Conservation (phyloP, 2,888 invertebrate genomes). For the Acleris laterana region DNA sequence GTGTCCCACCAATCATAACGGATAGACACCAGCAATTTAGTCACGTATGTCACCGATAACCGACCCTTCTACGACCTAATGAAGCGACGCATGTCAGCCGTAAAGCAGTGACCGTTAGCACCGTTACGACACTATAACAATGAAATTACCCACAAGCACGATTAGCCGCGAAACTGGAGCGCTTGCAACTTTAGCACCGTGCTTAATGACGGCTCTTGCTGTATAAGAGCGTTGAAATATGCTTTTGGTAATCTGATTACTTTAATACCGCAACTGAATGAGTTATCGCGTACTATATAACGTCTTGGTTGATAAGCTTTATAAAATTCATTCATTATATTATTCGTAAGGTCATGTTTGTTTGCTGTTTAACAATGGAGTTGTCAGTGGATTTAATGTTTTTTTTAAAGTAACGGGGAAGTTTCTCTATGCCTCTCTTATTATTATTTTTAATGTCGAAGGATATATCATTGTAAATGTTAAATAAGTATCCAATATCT, state of each 20-base stretch:
- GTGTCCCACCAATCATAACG: too few species aligned
- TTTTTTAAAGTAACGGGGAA: too few species aligned
- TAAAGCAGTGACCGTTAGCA: slow-evolving; percentile 34
- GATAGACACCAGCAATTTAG: background rate
- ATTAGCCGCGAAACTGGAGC: slow-evolving; percentile 34
- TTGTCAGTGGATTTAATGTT: too few species aligned
- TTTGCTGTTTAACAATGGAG: too few species aligned
- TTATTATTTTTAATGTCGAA: too few species aligned
- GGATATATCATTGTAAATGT: too few species aligned
- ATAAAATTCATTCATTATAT: too few species aligned
- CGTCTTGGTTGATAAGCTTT: too few species aligned
- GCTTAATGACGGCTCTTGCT: slow-evolving; percentile 21
- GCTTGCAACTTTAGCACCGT: slow-evolving; percentile 27
- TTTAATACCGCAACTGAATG: background rate
- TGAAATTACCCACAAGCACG: slow-evolving; percentile 34
- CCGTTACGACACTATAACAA: slow-evolving; percentile 40
- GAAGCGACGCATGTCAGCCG: slow-evolving; percentile 24
- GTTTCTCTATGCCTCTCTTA: too few species aligned
- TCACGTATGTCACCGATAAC: slow-evolving; percentile 1
- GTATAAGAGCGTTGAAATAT: slow-evolving; percentile 9
- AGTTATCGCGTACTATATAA: background rate
- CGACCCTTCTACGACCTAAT: slow-evolving; percentile 14
- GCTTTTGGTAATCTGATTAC: slow-evolving; percentile 17
- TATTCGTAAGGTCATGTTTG: too few species aligned
- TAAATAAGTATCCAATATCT: too few species aligned